Conservation (phyloP, 1,140 invertebrate genomes). For the Telenomus remus region DNA sequence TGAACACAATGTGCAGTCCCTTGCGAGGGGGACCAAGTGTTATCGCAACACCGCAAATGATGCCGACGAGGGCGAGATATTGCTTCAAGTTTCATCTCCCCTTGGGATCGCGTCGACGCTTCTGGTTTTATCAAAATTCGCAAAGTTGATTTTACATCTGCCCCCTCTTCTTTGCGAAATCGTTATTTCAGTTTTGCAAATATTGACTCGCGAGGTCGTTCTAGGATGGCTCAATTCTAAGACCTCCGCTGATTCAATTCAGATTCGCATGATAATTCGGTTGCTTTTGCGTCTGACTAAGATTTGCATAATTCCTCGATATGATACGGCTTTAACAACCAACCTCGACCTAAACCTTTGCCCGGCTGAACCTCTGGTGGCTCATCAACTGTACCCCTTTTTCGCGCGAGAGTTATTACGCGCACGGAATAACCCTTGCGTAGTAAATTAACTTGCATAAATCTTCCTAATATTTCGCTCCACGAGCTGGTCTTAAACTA, state of each 20-base stretch:
- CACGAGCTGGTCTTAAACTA: constrained; percentile 3
- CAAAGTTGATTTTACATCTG: constrained; percentile 2
- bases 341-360: constrained; percentile 18
- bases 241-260: constrained; percentile 23
- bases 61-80: constrained; percentile 42
- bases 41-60: constrained; percentile 64
- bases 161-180: too few relatives aligned
- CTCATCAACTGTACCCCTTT: constrained; percentile 60
- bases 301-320: constrained; percentile 58
- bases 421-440: constrained; percentile 25
- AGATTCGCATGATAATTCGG: constrained; percentile 29
- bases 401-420: constrained; percentile 48
- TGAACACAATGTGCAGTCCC: constrained; percentile 60
- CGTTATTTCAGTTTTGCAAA: too few relatives aligned
- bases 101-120: constrained; percentile 3
- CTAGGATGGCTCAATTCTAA: not conserved
- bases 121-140: not conserved
- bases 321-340: constrained; percentile 47
- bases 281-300: constrained; percentile 24
- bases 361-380: constrained; percentile 30
- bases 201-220: not conserved
- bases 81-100: constrained; percentile 21
- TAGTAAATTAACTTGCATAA: constrained; percentile 50
- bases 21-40: constrained; percentile 58
- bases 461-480: constrained; percentile 40